Conservation (phyloP, 1,140 invertebrate genomes). For the Ylistrum balloti region DNA sequence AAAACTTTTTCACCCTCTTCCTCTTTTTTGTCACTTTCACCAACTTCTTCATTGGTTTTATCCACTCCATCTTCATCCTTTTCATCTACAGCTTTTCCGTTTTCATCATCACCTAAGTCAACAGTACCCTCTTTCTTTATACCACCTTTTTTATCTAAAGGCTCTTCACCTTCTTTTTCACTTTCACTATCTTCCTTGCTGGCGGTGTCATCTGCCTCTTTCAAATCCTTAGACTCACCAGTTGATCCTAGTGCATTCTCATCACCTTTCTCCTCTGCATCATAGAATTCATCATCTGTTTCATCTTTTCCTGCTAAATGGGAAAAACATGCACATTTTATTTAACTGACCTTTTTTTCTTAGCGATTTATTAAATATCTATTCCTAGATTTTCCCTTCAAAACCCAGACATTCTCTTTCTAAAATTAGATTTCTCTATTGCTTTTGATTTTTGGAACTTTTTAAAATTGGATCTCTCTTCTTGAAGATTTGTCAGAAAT, state of each 20-base stretch:
- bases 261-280: conserved; percentile 52
- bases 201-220: not conserved
- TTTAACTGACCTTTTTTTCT: too few relatives aligned
- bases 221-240: conserved; percentile 18
- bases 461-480: too few relatives aligned
- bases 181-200: not conserved
- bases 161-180: not conserved
- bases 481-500: too few relatives aligned
- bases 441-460: too few relatives aligned
- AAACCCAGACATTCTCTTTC: too few relatives aligned
- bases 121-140: too few relatives aligned
- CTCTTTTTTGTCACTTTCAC: not conserved
- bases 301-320: conserved; percentile 21
- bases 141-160: conserved; percentile 36
- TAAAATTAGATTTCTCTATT: too few relatives aligned
- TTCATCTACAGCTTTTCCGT: not conserved
- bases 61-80: not conserved
- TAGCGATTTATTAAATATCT: too few relatives aligned
- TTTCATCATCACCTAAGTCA: too few relatives aligned
- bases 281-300: conserved; percentile 59
- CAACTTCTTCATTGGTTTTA: not conserved
- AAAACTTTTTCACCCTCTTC: not conserved
- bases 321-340: too few relatives aligned
- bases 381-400: too few relatives aligned
- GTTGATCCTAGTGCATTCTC: not conserved